Evolutionary conservation across 1,140 invertebrate species (phyloP), one percentile per base, ranked within the genome.

Genomic region (Zaprionus kolodkinae): DNA sequence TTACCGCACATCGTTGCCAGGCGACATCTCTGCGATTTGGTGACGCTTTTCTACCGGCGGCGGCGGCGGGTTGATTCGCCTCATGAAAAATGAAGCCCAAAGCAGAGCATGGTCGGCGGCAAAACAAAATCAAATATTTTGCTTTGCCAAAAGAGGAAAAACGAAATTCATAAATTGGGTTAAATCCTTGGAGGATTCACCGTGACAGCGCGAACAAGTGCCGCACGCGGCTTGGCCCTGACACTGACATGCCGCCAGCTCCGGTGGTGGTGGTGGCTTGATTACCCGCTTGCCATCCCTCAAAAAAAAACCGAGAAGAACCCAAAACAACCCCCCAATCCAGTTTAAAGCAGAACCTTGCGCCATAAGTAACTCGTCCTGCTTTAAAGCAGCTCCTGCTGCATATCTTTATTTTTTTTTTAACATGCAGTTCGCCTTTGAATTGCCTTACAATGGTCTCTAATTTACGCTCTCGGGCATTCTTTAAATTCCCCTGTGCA

Each of bases 141-240:
- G 73, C 80, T 84, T 88, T 67, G 50, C 38, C 66, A 45, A 57
- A 40, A 55, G 15, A 40, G 36, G 9, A 59, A 35, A 38, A 87
- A 38, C 38, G 54, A 66, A 89, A 81, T 88, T 88, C 85, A 88
- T 88, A 89, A 88, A 89, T 88, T 88, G 85, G 85, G 85, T 88
- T 88, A 88, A 88, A 89, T 88, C 85, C 85, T 88, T 89, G 55
- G 85, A 89, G 85, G 78, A 88, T 89, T 88, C 85, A 74, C 85
- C 86, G 82, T 88, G 85, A 88, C 85, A 88, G 85, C 85, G 85
- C 85, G 85, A 89, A 88, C 85, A 88, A 88, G 85, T 88, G 82
- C 74, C 79, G 76, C 81, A 81, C 64, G 72, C 71, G 78, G 67
- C 66, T 64, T 86, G 78, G 75, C 72, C 54, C 70, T 81, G 74